A percentile compares a stretch with the other conserved stretches of the same genome.
phyloP scores from a whole-genome alignment of 2,113 vertebrate species.

The Daboia siamensis region DNA sequence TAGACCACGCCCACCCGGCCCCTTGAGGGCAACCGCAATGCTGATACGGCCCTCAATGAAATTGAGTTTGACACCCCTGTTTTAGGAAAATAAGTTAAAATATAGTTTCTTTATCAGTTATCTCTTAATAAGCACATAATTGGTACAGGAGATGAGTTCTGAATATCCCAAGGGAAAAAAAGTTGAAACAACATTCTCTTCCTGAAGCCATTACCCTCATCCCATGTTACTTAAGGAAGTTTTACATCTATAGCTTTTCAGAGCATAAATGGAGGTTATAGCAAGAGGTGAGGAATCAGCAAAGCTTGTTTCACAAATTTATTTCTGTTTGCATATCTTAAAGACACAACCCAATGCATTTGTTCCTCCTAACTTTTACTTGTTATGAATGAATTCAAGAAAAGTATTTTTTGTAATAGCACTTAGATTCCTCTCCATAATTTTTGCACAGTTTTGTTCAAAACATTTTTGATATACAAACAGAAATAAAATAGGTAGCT shows the following conservation, averaged over 20 bases:
- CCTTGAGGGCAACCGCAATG: too few relatives aligned
- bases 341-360: too few relatives aligned
- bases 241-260: not conserved
- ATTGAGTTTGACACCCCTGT: too few relatives aligned
- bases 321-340: not conserved
- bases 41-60: too few relatives aligned
- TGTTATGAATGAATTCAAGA: not conserved
- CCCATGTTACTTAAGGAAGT: not conserved
- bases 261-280: not conserved
- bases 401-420: not conserved
- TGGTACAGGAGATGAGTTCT: not conserved
- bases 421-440: not conserved
- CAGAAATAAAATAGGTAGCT: not conserved
- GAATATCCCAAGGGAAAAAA: not conserved
- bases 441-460: not conserved
- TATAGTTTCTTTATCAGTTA: not conserved
- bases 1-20: too few relatives aligned
- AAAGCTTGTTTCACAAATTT: not conserved
- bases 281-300: not conserved
- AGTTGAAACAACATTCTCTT: not conserved
- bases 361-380: not conserved
- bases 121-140: not conserved
- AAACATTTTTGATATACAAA: not conserved
- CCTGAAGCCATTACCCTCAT: not conserved
- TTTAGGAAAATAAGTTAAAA: not conserved